Percentiles rank a stretch among this genome's conserved stretches.
Evolutionary conservation across 2,888 invertebrate species (phyloP).

Genomic region (Pachydiplax longipennis): DNA sequence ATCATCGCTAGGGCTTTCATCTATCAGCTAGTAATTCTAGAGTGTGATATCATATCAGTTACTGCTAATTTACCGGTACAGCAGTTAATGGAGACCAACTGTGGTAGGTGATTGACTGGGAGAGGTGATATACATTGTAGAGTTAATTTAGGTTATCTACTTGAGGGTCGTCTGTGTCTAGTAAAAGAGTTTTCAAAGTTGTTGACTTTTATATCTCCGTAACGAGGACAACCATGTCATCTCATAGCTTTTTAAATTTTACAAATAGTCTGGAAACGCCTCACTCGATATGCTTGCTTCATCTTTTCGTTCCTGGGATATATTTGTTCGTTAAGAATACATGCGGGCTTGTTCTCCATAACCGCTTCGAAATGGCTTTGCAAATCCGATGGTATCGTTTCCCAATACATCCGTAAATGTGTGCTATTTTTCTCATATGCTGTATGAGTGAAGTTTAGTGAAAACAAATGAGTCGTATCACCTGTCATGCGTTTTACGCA

Average conservation of each 20-base stretch:
- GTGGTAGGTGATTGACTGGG: no score
- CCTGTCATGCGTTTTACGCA: not conserved
- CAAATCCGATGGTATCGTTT: not conserved
- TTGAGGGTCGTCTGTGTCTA: no score
- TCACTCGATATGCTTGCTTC: not conserved
- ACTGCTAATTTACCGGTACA: no score
- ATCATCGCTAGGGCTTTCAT: no score
- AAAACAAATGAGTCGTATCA: not conserved
- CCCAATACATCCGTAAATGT: not conserved
- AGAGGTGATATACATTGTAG: no score
- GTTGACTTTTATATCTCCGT: no score
- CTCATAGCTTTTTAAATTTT: not conserved
- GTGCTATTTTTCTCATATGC: not conserved
- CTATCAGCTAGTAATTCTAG: no score
- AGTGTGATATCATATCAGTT: no score
- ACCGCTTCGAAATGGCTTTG: not conserved
- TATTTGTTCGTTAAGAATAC: not conserved
- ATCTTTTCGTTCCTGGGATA: not conserved
- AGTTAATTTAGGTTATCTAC: no score
- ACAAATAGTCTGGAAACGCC: not conserved
- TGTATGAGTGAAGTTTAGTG: not conserved
- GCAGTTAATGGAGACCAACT: no score
- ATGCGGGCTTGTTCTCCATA: not conserved
- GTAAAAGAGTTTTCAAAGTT: no score
- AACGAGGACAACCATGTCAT: not conserved